phyloP scores from a whole-genome alignment of 2,888 invertebrate genomes.

The Dicyrtoma fusca region DNA sequence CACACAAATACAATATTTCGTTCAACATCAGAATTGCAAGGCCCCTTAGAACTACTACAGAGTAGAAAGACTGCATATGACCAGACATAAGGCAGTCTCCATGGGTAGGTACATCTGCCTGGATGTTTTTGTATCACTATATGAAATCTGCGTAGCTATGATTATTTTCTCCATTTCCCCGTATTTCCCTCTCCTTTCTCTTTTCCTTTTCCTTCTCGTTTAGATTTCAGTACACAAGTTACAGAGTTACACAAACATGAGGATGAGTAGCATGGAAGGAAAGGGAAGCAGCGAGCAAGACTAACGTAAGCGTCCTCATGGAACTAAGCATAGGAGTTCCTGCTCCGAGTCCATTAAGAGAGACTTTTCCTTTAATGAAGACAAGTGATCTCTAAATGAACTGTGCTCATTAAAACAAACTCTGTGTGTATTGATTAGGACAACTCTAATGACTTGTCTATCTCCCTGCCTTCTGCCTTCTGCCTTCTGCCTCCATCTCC shows the following conservation, averaged over 20 bases:
- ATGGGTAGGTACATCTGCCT: no score
- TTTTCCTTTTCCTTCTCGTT: neutral
- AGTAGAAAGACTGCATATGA: no score
- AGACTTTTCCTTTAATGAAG: constrained; percentile 42
- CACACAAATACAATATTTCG: no score
- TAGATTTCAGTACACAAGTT: neutral
- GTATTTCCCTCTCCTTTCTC: neutral
- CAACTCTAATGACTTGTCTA: constrained; percentile 34
- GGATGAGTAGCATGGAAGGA: neutral
- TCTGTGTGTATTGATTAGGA: constrained; percentile 37
- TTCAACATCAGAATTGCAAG: no score
- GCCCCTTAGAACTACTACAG: no score
- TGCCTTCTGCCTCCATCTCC: no score
- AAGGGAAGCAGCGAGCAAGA: neutral
- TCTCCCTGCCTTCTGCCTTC: neutral
- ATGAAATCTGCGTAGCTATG: no score
- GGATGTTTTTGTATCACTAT: no score
- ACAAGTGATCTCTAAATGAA: constrained; percentile 45
- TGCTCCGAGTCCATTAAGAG: constrained; percentile 30
- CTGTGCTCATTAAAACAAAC: constrained; percentile 43
- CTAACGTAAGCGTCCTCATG: no score
- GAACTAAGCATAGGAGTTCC: neutral
- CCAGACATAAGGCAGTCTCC: no score
- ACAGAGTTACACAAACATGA: neutral
- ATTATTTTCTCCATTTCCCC: no score